phyloP scores from a whole-genome alignment of 2,888 invertebrate species.

The Reticulitermes lucifugus region DNA sequence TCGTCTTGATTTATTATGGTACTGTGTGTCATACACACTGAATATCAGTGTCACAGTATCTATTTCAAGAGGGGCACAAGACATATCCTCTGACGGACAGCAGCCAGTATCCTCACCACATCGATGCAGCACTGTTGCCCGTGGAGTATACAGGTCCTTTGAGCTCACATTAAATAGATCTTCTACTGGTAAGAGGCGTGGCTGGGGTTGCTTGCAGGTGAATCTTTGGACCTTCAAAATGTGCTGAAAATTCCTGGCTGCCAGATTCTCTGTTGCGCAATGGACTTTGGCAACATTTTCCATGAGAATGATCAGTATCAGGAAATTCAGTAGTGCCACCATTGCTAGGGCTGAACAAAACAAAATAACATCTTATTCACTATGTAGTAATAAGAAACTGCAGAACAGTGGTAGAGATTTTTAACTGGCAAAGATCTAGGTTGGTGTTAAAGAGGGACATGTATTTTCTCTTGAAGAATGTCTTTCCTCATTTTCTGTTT shows the following conservation, averaged over 20 bases:
- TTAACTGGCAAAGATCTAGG: no score
- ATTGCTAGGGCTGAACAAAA: background rate
- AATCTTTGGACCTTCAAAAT: background rate
- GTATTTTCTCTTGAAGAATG: no score
- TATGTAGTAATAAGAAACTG: no score
- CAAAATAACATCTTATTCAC: no score
- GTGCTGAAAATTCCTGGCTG: background rate
- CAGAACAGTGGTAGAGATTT: no score
- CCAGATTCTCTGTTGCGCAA: background rate
- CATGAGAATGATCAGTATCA: background rate
- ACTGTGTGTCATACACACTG: background rate
- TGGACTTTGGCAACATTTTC: background rate
- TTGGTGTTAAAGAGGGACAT: no score
- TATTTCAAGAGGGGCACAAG: background rate
- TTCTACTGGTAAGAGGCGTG: background rate
- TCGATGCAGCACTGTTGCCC: conserved; percentile 12
- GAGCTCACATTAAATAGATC: background rate
- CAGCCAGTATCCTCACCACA: conserved; percentile 25
- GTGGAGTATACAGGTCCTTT: background rate
- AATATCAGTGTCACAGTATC: background rate
- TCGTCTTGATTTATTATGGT: no score
- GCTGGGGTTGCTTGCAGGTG: background rate
- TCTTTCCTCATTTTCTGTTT: no score
- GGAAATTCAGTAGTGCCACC: background rate
- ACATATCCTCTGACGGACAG: background rate